Conservation (phyloP, 2,113 vertebrate species). For the Aramus guarauna region DNA sequence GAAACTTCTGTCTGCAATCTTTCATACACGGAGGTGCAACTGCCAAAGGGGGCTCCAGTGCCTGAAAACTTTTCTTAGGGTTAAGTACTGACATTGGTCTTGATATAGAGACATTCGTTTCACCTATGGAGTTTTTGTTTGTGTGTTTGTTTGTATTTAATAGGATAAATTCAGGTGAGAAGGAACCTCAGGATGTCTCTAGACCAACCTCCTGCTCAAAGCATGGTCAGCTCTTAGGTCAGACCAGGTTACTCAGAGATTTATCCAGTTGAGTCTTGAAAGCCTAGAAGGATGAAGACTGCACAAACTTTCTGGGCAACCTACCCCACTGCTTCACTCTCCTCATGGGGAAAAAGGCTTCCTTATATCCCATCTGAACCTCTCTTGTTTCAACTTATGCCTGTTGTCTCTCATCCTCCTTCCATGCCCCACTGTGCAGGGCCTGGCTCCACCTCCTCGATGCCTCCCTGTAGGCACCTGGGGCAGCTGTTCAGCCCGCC, state of each 20-base stretch:
- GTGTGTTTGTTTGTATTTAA: neutral
- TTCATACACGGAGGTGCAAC: neutral
- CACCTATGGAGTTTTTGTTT: fast-evolving
- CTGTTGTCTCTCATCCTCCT: neutral
- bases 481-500: neutral
- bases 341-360: neutral
- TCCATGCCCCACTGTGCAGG: neutral
- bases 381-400: neutral
- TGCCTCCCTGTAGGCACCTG: no score
- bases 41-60: neutral
- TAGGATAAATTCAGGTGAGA: neutral
- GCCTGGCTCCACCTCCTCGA: neutral
- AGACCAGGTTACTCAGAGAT: neutral
- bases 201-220: neutral
- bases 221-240: neutral
- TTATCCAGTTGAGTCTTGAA: neutral
- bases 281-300: neutral
- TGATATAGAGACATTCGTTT: neutral
- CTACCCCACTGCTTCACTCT: neutral
- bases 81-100: neutral
- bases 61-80: neutral
- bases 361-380: neutral
- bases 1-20: neutral
- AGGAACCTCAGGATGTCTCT: neutral
- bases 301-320: neutral